Conservation (phyloP, 2,888 invertebrate genomes). For the Drosophila basisetae region DNA sequence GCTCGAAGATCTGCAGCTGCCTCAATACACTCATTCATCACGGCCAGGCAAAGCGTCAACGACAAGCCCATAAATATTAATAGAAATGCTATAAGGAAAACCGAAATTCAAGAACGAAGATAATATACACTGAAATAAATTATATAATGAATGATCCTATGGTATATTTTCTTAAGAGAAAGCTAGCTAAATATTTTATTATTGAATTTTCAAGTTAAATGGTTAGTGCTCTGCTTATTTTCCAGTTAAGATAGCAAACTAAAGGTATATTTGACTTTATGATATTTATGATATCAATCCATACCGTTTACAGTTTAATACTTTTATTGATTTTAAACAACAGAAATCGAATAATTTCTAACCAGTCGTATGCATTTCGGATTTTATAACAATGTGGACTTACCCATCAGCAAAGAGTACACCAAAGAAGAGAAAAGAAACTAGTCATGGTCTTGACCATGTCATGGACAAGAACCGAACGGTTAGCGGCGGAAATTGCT, state of each 20-base stretch:
- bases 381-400: background rate
- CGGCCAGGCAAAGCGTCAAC: conserved; percentile 49
- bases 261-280: background rate
- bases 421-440: conserved; percentile 35
- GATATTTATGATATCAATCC: background rate
- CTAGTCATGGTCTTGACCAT: conserved; percentile 62
- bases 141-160: background rate
- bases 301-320: background rate
- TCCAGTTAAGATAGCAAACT: too few relatives aligned
- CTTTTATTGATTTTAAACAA: background rate
- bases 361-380: background rate
- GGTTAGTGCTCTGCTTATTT: too few relatives aligned
- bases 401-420: conserved; percentile 19
- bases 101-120: conserved; percentile 17
- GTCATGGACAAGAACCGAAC: conserved; percentile 52
- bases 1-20: conserved; percentile 48
- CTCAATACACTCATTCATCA: conserved; percentile 64
- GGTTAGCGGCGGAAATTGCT: conserved; percentile 51
- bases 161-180: background rate
- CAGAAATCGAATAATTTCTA: background rate
- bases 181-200: background rate
- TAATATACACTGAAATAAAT: conserved; percentile 27
- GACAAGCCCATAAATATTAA: conserved; percentile 69
- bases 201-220: background rate
- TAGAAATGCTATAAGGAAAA: conserved; percentile 37